Evolutionary conservation across 2,888 invertebrate genomes (phyloP).

Genomic region (Agrilus mali): DNA sequence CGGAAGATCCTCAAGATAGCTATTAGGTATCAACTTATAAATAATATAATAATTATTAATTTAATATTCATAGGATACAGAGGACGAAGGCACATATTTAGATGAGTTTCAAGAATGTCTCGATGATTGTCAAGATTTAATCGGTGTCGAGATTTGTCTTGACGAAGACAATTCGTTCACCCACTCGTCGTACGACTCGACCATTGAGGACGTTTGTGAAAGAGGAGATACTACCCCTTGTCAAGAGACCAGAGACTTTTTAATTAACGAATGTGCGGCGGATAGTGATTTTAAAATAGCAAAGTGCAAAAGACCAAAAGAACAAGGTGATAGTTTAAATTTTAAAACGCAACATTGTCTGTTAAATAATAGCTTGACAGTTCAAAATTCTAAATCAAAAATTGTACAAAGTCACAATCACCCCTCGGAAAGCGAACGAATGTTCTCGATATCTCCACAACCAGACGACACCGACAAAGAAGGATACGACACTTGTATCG

Average conservation of each 20-base stretch:
- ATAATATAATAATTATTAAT: background rate
- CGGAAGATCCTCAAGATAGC: too few relatives aligned
- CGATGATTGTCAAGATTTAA: slow-evolving; percentile 50
- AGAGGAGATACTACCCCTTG: slow-evolving; percentile 2
- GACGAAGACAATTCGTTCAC: slow-evolving; percentile 42
- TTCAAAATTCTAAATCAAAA: slow-evolving; percentile 10
- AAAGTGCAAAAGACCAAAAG: too few relatives aligned
- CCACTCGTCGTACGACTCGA: slow-evolving; percentile 25
- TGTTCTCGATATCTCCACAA: slow-evolving; percentile 8
- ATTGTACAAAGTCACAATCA: background rate
- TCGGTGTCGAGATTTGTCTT: slow-evolving; percentile 48
- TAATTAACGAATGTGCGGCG: too few relatives aligned
- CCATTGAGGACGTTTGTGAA: slow-evolving; percentile 23
- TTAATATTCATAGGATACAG: slow-evolving; percentile 39
- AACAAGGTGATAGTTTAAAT: background rate
- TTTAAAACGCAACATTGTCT: slow-evolving; percentile 5
- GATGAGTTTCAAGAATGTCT: slow-evolving; percentile 53
- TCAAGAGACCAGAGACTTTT: too few relatives aligned
- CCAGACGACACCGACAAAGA: slow-evolving; percentile 23
- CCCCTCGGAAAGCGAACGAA: slow-evolving; percentile 2
- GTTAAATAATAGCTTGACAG: too few relatives aligned
- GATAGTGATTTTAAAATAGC: too few relatives aligned
- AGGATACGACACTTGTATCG: slow-evolving; percentile 50
- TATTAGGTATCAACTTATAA: background rate
- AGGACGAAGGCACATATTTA: slow-evolving; percentile 49